Evolutionary conservation across 1,140 invertebrate species (phyloP).

Genomic region (Drosophila watanabei): DNA sequence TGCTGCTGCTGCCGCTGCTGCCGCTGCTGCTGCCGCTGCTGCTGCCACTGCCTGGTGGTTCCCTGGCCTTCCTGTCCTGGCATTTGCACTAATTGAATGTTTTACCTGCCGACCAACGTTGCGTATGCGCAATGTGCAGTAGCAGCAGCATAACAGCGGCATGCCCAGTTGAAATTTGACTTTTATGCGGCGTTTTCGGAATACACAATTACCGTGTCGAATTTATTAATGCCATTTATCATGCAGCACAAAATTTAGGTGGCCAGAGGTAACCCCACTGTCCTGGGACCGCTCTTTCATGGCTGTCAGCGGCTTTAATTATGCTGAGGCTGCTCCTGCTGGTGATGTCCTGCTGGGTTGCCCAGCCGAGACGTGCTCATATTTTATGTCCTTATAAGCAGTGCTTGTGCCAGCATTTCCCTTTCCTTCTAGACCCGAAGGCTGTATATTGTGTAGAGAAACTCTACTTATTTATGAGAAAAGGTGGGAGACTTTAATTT

Average conservation of each 20-base stretch:
- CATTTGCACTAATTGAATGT: constrained; percentile 68
- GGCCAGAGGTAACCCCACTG: constrained; percentile 11
- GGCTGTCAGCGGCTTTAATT: constrained; percentile 70
- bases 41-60: constrained; percentile 2
- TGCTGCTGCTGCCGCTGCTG: constrained; percentile 19
- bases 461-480: background rate
- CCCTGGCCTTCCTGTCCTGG: constrained; percentile 7
- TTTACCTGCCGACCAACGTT: constrained; percentile 45
- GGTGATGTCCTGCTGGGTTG: constrained; percentile 52
- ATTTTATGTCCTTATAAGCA: constrained; percentile 62
- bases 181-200: constrained; percentile 59
- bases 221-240: constrained; percentile 79
- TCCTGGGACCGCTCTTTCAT: constrained; percentile 18
- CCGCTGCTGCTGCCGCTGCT: too few relatives aligned
- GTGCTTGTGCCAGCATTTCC: constrained; percentile 7
- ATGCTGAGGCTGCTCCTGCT: constrained; percentile 38
- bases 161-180: constrained; percentile 40
- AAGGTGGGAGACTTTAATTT: background rate
- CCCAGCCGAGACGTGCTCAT: constrained; percentile 50
- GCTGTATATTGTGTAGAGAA: constrained; percentile 10
- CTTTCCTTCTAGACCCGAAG: background rate
- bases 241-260: constrained; percentile 22
- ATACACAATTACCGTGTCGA: constrained; percentile 68
- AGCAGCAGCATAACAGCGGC: background rate
- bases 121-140: constrained; percentile 72